Evolutionary conservation across 2,113 vertebrate genomes (phyloP).

Genomic region (Paramisgurnus dabryanus): DNA sequence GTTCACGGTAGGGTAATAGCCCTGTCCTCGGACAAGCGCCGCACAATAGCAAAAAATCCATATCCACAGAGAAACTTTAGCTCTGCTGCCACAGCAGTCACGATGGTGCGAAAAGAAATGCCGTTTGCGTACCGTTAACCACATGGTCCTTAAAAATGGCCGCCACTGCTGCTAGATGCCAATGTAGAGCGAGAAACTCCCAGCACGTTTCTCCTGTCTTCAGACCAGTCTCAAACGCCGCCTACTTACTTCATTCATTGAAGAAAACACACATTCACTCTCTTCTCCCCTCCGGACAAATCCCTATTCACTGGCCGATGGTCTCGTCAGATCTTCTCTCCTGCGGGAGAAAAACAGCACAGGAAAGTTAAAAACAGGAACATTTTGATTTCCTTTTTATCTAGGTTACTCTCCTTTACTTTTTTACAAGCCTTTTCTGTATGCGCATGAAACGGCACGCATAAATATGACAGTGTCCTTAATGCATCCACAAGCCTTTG

Average conservation of each 20-base stretch:
- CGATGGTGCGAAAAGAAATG: conserved; percentile 66
- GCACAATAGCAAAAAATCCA: conserved; percentile 82
- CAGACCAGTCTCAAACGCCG: conserved; percentile 65
- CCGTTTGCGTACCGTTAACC: conserved; percentile 73
- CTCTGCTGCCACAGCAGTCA: conserved; percentile 76
- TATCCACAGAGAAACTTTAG: conserved; percentile 82
- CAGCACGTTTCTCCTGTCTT: conserved; percentile 57
- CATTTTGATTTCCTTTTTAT: conserved; percentile 51
- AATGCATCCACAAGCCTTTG: conserved; percentile 53
- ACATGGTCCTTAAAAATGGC: conserved; percentile 72
- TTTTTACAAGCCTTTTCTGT: conserved; percentile 50
- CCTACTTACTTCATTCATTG: conserved; percentile 67
- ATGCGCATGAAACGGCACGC: conserved; percentile 59
- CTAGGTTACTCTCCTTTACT: conserved; percentile 2
- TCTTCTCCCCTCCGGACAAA: conserved; percentile 48
- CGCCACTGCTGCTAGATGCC: conserved; percentile 58
- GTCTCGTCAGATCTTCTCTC: conserved; percentile 66
- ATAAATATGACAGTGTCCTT: conserved; percentile 66
- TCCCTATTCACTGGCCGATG: conserved; percentile 67
- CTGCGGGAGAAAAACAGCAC: conserved; percentile 58
- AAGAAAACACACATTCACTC: conserved; percentile 27
- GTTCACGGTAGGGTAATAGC: conserved; percentile 94
- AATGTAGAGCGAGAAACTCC: conserved; percentile 65
- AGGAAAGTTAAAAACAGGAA: conserved; percentile 63
- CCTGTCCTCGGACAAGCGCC: conserved; percentile 77